phyloP scores from a whole-genome alignment of 2,888 invertebrate species.

The Morpho helenor region DNA sequence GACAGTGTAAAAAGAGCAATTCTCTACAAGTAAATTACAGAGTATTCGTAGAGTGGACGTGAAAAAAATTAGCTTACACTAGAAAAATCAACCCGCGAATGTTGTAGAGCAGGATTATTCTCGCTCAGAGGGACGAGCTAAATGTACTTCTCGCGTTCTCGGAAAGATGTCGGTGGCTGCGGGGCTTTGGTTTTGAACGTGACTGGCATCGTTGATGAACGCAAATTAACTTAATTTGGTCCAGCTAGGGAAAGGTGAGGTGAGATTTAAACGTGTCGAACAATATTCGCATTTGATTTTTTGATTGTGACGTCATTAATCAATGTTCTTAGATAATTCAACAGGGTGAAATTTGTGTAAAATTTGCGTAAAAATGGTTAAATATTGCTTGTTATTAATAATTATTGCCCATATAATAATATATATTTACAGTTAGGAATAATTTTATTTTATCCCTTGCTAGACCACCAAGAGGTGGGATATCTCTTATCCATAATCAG shows the following conservation, averaged over 20 bases:
- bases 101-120: slow-evolving; percentile 34
- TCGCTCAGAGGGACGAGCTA: slow-evolving; percentile 44
- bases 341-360: too few species aligned
- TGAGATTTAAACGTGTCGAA: neutral
- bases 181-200: slow-evolving; percentile 66
- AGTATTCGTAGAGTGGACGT: neutral
- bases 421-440: too few species aligned
- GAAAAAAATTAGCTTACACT: slow-evolving; percentile 29
- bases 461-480: too few species aligned
- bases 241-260: neutral
- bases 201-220: slow-evolving; percentile 63
- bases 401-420: too few species aligned
- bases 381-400: too few species aligned
- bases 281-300: too few species aligned
- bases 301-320: too few species aligned
- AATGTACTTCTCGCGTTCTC: slow-evolving; percentile 51
- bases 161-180: slow-evolving; percentile 57
- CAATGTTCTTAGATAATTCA: too few species aligned
- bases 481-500: too few species aligned
- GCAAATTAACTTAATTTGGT: slow-evolving; percentile 68
- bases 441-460: too few species aligned
- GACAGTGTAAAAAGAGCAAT: neutral
- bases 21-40: slow-evolving; percentile 5
- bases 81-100: slow-evolving; percentile 34
- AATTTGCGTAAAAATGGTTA: too few species aligned